Evolutionary conservation across 2,797 vertebrate genomes (phyloP).

Genomic region (Liparis tanakae): DNA sequence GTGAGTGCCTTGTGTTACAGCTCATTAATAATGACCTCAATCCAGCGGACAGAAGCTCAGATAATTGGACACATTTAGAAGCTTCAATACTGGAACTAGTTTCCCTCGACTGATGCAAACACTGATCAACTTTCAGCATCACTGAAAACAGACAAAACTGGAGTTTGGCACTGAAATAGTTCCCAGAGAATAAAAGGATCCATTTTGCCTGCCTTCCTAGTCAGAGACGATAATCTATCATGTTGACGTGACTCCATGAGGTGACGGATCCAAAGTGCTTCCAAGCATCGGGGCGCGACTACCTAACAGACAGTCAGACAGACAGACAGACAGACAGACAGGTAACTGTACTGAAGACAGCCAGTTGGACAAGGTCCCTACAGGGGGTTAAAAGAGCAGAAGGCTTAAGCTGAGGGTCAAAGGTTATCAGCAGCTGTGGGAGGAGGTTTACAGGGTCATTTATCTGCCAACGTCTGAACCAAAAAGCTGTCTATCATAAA

Average conservation of each 20-base stretch:
- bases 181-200: constrained; percentile 75
- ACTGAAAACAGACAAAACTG: constrained; percentile 68
- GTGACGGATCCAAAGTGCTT: constrained; percentile 50
- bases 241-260: constrained; percentile 42
- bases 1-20: constrained; percentile 34
- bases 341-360: constrained; percentile 48
- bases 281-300: constrained; percentile 34
- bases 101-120: constrained; percentile 55
- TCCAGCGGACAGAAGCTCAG: constrained; percentile 30
- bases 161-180: constrained; percentile 83
- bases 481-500: constrained; percentile 32
- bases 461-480: constrained; percentile 38
- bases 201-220: constrained; percentile 51
- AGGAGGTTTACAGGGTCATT: constrained; percentile 27
- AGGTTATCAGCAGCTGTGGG: constrained; percentile 34
- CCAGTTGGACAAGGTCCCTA: constrained; percentile 48
- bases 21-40: constrained; percentile 22
- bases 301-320: constrained; percentile 27
- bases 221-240: constrained; percentile 40
- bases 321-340: constrained; percentile 31
- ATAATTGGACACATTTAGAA: constrained; percentile 49
- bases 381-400: constrained; percentile 19
- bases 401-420: not conserved
- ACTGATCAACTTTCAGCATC: constrained; percentile 69
- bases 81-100: constrained; percentile 47